Base-by-base conservation (phyloP, 2,113 vertebrate species). In the Potamarius usumacintae region DNA sequence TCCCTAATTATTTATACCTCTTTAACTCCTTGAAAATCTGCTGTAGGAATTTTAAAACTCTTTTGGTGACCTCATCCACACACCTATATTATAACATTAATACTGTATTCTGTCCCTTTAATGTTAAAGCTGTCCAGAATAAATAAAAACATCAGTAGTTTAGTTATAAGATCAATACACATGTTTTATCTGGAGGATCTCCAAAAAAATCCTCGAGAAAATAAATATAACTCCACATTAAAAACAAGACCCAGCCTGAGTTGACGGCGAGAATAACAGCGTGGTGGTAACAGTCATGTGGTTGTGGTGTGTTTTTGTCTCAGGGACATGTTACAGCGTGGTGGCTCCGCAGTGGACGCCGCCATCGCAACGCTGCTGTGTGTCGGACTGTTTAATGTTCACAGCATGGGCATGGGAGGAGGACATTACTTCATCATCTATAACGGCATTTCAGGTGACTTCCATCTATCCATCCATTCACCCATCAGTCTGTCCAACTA, bases 401-500 rank as follows among this genome's bases (percentile, higher is more conserved):
- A 99, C 95, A 99, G 97, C 92, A 97, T 97, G 96, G 98, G 98
- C 72, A 98, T 99, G 2, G 98, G 98, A 85, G 98, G 98, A 1
- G 98, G 98, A 55, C 91, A 97, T 84, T 97, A 95, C 93, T 92
- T 99, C 85, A 97, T 96, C 89, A 97, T 99, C 92, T 97, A 97
- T 82, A 94, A 95, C 48, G 93, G 96, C 63, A 92, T 93, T 84
- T 96, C 97, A 7, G 96, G 98, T 98, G 94, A 94, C 90, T 63
- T n/a, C 27, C 27, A n/a, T 48, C 30, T 14, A 42, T 81, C 55
- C 7, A 9, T 42, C 8, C 8, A 81, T 57, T 5, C 15, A 30
- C 25, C 50, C 2, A 15, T 53, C 76, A 8, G 22, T 65, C 27
- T 15, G 4, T 85, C 14, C n/a, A 22, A 94, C 90, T 11, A 71